Percentiles rank a stretch among this genome's conserved stretches.
Evolutionary conservation across 2,888 invertebrate genomes (phyloP).

Genomic region (Nymphalis polychloros): DNA sequence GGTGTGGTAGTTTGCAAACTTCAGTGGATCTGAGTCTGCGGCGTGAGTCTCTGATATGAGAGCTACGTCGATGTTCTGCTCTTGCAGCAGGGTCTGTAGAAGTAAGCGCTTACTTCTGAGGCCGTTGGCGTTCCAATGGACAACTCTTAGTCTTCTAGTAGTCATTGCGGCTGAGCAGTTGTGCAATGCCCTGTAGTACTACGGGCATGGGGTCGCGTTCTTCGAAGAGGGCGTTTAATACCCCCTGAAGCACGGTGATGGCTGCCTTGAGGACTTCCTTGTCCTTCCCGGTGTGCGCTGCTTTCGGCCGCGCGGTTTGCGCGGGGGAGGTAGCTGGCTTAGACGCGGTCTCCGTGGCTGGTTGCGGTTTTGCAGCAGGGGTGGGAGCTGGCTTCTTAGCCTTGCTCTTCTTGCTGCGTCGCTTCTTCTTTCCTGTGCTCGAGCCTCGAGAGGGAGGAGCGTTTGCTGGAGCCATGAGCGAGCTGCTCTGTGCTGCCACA

Average conservation of each 20-base stretch:
- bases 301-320: not conserved
- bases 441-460: not conserved
- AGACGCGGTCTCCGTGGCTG: not conserved
- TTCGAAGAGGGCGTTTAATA: not conserved
- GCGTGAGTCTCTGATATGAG: not conserved
- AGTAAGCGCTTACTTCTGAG: not conserved
- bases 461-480: not conserved
- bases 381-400: not conserved
- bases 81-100: not conserved
- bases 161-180: not conserved
- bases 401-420: not conserved
- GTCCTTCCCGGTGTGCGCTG: not conserved
- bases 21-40: not conserved
- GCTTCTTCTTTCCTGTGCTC: not conserved
- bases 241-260: not conserved
- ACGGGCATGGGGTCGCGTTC: not conserved
- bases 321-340: no score
- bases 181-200: not conserved
- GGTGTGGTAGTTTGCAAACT: not conserved
- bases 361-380: not conserved
- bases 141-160: not conserved
- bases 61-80: not conserved
- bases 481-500: no score
- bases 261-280: not conserved
- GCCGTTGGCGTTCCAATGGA: not conserved